phyloP scores from a whole-genome alignment of 2,113 vertebrate species.

The Periophthalmodon schlosseri region DNA sequence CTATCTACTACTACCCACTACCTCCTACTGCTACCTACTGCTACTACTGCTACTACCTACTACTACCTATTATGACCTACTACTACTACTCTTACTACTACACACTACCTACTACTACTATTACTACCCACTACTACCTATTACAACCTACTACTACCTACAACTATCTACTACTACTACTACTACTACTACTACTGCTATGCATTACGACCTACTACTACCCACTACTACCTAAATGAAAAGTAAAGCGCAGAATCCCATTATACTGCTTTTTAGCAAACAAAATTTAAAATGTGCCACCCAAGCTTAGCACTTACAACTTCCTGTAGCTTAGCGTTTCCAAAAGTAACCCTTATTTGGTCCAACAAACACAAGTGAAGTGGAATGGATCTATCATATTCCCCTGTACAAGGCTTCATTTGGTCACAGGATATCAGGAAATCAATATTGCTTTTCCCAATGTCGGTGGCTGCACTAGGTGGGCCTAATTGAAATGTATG shows the following conservation, averaged over 20 bases:
- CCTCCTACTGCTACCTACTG: no score
- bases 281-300: conserved; percentile 8
- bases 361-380: conserved; percentile 45
- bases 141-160: no score
- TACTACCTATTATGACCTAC: no score
- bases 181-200: no score
- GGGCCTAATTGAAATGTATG: conserved; percentile 77
- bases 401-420: conserved; percentile 61
- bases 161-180: no score
- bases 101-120: no score
- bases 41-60: no score
- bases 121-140: no score
- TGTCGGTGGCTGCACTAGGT: conserved; percentile 62
- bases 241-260: background rate
- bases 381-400: conserved; percentile 67
- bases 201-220: no score
- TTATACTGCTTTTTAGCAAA: background rate
- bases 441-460: conserved; percentile 66
- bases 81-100: no score
- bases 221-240: no score
- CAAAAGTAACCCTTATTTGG: conserved; percentile 17
- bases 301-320: conserved; percentile 21
- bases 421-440: conserved; percentile 65
- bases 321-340: background rate
- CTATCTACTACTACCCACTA: no score